Evolutionary conservation across 2,888 invertebrate species (phyloP), one percentile per base, ranked within the genome.

Genomic region (Diadromus collaris): DNA sequence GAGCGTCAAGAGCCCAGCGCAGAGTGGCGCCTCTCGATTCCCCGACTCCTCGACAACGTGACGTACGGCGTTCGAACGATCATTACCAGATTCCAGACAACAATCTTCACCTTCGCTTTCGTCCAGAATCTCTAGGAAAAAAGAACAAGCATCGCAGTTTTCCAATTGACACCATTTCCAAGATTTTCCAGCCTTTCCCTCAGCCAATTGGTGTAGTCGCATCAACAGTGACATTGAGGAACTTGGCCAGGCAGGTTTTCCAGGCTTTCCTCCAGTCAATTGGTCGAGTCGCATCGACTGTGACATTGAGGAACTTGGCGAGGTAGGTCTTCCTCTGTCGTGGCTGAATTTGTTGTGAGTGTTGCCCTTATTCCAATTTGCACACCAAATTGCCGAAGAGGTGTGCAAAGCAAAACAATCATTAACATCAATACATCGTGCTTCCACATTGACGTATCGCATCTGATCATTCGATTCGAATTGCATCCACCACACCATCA

Each of bases 11-110:
- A 46, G 56, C n/a, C 24, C 38, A 34, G 38, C 51, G 51, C 51
- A 51, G n/a, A n/a, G 67, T 34, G 67, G 67, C 67, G 67, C 67
- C 67, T 67, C 67, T 54, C 54, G 67, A 38, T 54, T 21, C 10
- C 1, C 10, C 21, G 51, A 24, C 1, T 13, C n/a, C 24, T 24
- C 13, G 51, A 51, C 51, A 51, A 51, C 67, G 38, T 24, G 65
- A 74, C 78, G 58, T 51, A 74, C 75, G 51, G 67, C 54, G 70
- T 67, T 75, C 68, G 54, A 63, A 68, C 69, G 29, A 63, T 60
- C 69, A 71, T 71, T 67, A 78, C 75, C 61, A 71, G 67, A 78
- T 78, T 78, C 74, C 77, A 56, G 27, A 3, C 68, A 34, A 58
- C 60, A 46, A 32, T 54, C 60, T 58, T 44, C 56, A 69, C 69